Evolutionary conservation across 2,888 invertebrate genomes (phyloP), one percentile per base, ranked within the genome.

Genomic region (Himalopsyche kuldschensis): DNA sequence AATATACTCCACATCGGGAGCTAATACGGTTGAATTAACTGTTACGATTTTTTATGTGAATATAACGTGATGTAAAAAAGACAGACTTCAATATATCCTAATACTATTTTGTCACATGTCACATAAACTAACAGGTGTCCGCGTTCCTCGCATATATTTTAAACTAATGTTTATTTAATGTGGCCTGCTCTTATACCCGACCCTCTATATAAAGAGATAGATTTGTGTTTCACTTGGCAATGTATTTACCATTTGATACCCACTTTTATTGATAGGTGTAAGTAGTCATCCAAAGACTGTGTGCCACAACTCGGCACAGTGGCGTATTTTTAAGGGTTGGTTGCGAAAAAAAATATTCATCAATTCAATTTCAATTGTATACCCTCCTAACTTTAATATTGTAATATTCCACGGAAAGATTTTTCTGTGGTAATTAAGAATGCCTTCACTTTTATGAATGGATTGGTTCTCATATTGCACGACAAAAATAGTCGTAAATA

Each of bases 211-310:
- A 78, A 69, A 83, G 82, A 79, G 80, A 83, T 79, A 48, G 47
- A 83, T 83, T 79, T 83, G 82, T 83, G 76, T 75, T 79, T 83
- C 79, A 78, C 80, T 77, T 75, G 75, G 41, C 75, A 46, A 69
- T 47, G 78, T 82, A 82, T 82, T 82, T 79, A 82, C 82, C 82
- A 82, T 82, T 82, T 75, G 82, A 55, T 55, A 55, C 55, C 55
- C 20, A 55, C 55, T 55, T 55, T 55, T 55, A 55, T 55, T 55
- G 55, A 82, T 78, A 55, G 55, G 55, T 55, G 55, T 20, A 55
- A 55, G 55, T 55, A 55, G 55, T 55, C 55, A 8, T 55, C 10
- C 55, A 5, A 55, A 55, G 55, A 20, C 55, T 55, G 5, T 20
- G 20, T 55, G 55, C 55, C 55, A 55, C 55, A 55, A 55, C 20